Percentiles rank a stretch among this genome's conserved stretches.
Evolutionary conservation across 2,113 vertebrate species (phyloP).

Genomic region (Podarcis muralis): DNA sequence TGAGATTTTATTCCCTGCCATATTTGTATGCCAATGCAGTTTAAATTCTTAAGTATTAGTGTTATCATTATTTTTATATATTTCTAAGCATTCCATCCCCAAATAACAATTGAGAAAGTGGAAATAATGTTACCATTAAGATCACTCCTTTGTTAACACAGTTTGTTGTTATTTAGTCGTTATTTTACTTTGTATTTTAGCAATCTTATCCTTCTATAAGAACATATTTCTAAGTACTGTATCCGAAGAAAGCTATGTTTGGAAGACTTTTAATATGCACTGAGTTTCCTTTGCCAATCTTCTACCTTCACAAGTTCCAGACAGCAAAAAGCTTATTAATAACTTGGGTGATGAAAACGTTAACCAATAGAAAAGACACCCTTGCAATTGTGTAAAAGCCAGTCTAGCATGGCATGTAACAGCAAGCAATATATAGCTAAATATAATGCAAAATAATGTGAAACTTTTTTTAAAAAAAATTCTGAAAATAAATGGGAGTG

Average conservation of each 20-base stretch:
- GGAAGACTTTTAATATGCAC: neutral
- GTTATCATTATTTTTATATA: too few species aligned
- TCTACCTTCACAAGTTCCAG: constrained; percentile 28
- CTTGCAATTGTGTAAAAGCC: neutral
- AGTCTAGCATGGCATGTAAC: neutral
- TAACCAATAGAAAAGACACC: constrained; percentile 6
- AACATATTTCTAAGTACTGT: neutral
- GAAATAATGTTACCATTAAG: constrained; percentile 37
- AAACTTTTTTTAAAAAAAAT: neutral
- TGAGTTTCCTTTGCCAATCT: constrained; percentile 1
- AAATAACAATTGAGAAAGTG: constrained; percentile 44
- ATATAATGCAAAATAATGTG: neutral
- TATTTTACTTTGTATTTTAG: neutral
- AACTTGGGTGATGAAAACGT: neutral
- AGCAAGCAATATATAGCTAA: constrained; percentile 8
- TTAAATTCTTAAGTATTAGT: constrained; percentile 44
- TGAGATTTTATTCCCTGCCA: constrained; percentile 30
- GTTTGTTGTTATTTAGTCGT: constrained; percentile 24
- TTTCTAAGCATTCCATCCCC: neutral
- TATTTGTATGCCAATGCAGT: constrained; percentile 51
- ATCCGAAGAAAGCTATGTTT: constrained; percentile 11
- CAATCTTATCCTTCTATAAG: constrained; percentile 25
- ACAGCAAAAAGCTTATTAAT: constrained; percentile 20
- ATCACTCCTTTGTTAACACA: constrained; percentile 45
- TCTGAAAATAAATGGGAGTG: neutral